Evolutionary conservation across 2,797 vertebrate species (phyloP).

Genomic region (Spea hammondii): DNA sequence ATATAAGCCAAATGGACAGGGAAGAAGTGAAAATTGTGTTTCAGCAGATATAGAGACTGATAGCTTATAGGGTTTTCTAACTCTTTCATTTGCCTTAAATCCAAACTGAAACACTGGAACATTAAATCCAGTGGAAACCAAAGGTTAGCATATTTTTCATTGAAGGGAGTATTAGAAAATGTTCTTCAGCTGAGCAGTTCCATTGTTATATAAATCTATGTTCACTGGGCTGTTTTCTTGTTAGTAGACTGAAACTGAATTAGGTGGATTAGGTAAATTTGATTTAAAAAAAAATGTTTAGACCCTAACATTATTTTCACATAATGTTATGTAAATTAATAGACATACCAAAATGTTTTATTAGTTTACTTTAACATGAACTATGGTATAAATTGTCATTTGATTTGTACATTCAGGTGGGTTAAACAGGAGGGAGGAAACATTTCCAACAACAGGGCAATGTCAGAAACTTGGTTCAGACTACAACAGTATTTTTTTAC

Average conservation of each 20-base stretch:
- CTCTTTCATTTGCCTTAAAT: constrained; percentile 68
- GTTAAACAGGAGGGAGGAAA: too few relatives aligned
- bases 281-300: constrained; percentile 60
- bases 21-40: constrained; percentile 58
- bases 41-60: constrained; percentile 65
- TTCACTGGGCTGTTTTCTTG: constrained; percentile 67
- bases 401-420: too few relatives aligned
- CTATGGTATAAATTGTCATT: too few relatives aligned
- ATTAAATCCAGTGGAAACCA: constrained; percentile 63
- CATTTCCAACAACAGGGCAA: too few relatives aligned
- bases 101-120: constrained; percentile 66
- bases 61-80: constrained; percentile 67
- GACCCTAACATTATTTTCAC: constrained; percentile 21
- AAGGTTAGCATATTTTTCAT: constrained; percentile 66
- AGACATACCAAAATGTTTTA: background rate
- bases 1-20: constrained; percentile 55
- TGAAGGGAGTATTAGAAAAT: constrained; percentile 65
- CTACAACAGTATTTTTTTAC: too few relatives aligned
- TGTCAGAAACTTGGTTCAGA: too few relatives aligned
- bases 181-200: constrained; percentile 66
- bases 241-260: constrained; percentile 62
- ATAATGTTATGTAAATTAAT: constrained; percentile 7
- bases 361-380: background rate
- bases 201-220: constrained; percentile 68
- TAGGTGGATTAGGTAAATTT: constrained; percentile 66